Percentiles rank a stretch among this genome's conserved stretches.
These are phyloP conservation scores for Sebastes oblongus DNA, from an alignment of 2,797 vertebrate species.

Conservation along the genomic window DNA sequence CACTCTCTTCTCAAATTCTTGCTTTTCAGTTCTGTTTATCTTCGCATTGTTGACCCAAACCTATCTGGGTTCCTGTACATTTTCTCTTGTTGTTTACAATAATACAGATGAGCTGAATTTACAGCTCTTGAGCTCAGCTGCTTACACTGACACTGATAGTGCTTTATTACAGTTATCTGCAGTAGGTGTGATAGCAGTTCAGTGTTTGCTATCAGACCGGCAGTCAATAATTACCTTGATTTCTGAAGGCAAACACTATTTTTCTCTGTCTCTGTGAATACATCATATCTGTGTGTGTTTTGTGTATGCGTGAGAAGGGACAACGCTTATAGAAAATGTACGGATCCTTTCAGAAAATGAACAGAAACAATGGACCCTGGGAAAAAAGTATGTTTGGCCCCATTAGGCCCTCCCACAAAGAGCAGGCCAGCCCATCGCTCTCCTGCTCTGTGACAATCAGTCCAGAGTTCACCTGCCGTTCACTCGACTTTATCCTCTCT, in stretches of 20 bases:
- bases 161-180: conserved; percentile 67
- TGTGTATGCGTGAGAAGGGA: background rate
- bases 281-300: conserved; percentile 12
- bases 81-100: conserved; percentile 2
- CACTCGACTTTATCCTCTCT: conserved; percentile 24
- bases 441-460: conserved; percentile 48
- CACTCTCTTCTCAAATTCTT: conserved; percentile 3
- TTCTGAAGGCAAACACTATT: conserved; percentile 43
- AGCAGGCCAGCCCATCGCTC: conserved; percentile 45
- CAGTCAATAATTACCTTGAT: conserved; percentile 71
- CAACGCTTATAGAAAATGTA: conserved; percentile 7
- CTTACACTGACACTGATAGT: conserved; percentile 2
- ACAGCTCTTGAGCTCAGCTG: conserved; percentile 36
- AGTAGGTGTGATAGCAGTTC: conserved; percentile 41
- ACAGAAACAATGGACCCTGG: conserved; percentile 32
- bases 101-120: conserved; percentile 31
- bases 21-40: conserved; percentile 24
- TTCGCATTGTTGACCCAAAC: conserved; percentile 20
- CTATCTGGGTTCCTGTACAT: conserved; percentile 6
- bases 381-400: conserved; percentile 47
- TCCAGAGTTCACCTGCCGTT: conserved; percentile 78
- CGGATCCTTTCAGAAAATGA: conserved; percentile 28
- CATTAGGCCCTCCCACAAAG: conserved; percentile 63
- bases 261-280: conserved; percentile 19
- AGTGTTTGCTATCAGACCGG: conserved; percentile 43